Conservation (phyloP, 2,797 vertebrate genomes). For the Siniperca obscura region DNA sequence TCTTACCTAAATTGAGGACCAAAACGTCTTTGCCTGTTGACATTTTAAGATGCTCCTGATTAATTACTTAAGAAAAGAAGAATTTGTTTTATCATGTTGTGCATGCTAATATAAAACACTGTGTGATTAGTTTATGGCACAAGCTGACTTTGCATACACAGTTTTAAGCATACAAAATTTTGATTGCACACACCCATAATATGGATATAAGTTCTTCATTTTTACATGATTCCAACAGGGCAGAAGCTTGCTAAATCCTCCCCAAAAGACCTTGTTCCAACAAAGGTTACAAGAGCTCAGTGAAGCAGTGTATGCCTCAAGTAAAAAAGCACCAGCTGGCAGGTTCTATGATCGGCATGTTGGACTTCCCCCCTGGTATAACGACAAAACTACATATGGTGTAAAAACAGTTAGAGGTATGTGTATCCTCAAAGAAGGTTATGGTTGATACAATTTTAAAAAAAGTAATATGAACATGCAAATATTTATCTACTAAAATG, state of each 20-base stretch:
- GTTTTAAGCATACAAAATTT: background rate
- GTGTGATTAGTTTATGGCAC: background rate
- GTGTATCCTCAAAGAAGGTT: background rate
- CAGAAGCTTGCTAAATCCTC: slow-evolving; percentile 82
- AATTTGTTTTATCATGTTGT: background rate
- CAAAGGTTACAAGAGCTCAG: slow-evolving; percentile 84
- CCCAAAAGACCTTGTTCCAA: slow-evolving; percentile 83
- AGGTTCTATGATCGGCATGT: slow-evolving; percentile 79
- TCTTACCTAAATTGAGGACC: background rate
- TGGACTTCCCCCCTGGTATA: slow-evolving; percentile 81
- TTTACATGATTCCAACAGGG: slow-evolving; percentile 70
- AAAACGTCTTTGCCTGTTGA: background rate
- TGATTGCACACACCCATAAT: background rate
- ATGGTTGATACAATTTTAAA: background rate
- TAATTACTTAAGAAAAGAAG: background rate
- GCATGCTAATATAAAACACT: background rate
- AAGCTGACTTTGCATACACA: background rate
- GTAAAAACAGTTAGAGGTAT: slow-evolving; percentile 80
- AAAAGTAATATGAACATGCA: background rate
- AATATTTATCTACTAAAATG: background rate
- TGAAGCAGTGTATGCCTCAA: slow-evolving; percentile 84
- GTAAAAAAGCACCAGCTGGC: slow-evolving; percentile 82
- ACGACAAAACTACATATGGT: slow-evolving; percentile 85
- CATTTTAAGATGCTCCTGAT: background rate
- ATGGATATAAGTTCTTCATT: background rate